Percentiles rank a stretch among this genome's conserved stretches.
Conservation (phyloP, 1,140 invertebrate genomes). For the Cydia fagiglandana region DNA sequence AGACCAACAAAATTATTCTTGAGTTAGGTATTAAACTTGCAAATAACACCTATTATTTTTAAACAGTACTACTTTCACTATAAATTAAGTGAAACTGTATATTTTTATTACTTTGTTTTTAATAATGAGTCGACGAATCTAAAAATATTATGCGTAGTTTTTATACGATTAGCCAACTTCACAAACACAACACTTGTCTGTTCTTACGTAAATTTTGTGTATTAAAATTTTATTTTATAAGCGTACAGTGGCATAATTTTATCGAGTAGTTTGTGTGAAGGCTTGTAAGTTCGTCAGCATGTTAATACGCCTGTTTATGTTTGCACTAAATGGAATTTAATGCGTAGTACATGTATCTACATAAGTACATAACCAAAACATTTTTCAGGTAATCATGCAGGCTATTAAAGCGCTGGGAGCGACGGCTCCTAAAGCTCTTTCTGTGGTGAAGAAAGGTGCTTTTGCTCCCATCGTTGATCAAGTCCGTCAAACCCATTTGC, state of each 20-base stretch:
- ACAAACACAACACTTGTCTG: slow-evolving; percentile 33
- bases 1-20: neutral
- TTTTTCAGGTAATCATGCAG: slow-evolving; percentile 65
- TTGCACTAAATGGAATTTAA: neutral
- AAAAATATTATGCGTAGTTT: neutral
- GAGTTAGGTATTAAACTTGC: too few relatives aligned
- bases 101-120: too few relatives aligned
- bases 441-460: slow-evolving; percentile 66
- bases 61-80: neutral
- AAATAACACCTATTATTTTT: neutral
- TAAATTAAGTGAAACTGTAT: neutral
- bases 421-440: slow-evolving; percentile 56
- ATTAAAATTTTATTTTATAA: slow-evolving; percentile 37
- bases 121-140: neutral
- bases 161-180: slow-evolving; percentile 47
- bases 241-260: slow-evolving; percentile 16
- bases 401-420: slow-evolving; percentile 67
- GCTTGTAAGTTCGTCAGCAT: slow-evolving; percentile 29
- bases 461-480: slow-evolving; percentile 63
- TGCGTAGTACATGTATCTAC: neutral
- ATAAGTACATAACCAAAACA: slow-evolving; percentile 23
- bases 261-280: slow-evolving; percentile 1
- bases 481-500: slow-evolving; percentile 72
- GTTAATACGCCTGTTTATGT: neutral
- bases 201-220: slow-evolving; percentile 46